Evolutionary conservation across 2,888 invertebrate species (phyloP).

Genomic region (Cepaea hortensis): DNA sequence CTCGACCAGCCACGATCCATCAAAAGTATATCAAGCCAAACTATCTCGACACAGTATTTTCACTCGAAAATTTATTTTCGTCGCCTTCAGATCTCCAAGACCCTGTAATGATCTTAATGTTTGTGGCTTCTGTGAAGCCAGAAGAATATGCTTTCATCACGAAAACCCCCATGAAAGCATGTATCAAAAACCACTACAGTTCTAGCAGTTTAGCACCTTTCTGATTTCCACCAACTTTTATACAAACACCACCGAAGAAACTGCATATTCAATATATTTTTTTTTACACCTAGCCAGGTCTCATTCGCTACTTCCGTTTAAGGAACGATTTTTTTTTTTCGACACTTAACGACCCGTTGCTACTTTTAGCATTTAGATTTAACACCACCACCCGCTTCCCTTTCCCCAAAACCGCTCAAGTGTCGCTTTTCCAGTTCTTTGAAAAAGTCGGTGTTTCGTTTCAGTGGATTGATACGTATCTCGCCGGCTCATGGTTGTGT

Average conservation of each 20-base stretch:
- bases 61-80: background rate
- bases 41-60: background rate
- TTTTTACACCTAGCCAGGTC: too few species aligned
- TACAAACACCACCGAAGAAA: too few species aligned
- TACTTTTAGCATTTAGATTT: background rate
- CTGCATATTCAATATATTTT: too few species aligned
- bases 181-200: background rate
- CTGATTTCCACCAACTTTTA: background rate
- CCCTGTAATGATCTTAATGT: background rate
- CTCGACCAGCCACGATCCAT: background rate
- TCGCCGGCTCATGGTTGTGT: background rate
- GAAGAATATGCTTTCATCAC: constrained; percentile 15
- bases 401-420: background rate
- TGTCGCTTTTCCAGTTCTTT: background rate
- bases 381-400: background rate
- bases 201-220: background rate
- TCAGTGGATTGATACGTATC: constrained; percentile 13
- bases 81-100: constrained; percentile 4
- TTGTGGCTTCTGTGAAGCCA: background rate
- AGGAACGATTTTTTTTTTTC: background rate
- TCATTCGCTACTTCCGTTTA: constrained; percentile 21
- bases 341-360: constrained; percentile 1
- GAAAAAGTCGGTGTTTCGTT: background rate
- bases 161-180: background rate
- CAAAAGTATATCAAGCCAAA: background rate